A percentile compares a stretch with the other conserved stretches of the same genome.
Evolutionary conservation across 2,888 invertebrate genomes (phyloP).

Genomic region (Zhuqinia jingwanae): DNA sequence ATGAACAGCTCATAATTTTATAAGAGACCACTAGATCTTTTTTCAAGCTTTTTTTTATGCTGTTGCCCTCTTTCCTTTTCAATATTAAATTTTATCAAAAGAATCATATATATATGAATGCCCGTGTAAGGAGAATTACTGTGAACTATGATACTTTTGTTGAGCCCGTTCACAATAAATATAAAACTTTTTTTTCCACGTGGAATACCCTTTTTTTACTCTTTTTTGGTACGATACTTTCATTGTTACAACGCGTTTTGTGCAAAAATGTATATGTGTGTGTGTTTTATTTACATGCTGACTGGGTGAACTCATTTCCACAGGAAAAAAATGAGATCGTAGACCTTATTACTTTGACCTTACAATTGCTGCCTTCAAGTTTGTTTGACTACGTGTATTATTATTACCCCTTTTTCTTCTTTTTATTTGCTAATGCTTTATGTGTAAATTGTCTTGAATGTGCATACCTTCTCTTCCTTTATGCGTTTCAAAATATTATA

Average conservation of each 20-base stretch:
- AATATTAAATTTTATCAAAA: conserved; percentile 12
- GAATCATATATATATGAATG: conserved; percentile 6
- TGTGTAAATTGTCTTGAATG: conserved; percentile 20
- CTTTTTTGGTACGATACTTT: background rate
- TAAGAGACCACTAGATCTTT: too few species aligned
- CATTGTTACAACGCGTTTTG: background rate
- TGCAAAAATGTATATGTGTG: too few species aligned
- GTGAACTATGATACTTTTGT: background rate
- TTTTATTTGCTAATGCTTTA: background rate
- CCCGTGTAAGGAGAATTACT: too few species aligned
- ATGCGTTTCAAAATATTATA: background rate
- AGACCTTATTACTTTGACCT: conserved; percentile 45
- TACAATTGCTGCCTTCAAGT: conserved; percentile 32
- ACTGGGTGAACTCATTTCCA: conserved; percentile 26
- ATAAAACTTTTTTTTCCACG: background rate
- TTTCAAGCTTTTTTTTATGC: too few species aligned
- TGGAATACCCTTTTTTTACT: conserved; percentile 24
- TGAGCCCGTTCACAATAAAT: background rate
- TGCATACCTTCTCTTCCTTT: conserved; percentile 31
- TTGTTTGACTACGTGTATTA: conserved; percentile 30
- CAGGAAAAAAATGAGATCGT: conserved; percentile 31
- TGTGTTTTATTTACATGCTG: too few species aligned
- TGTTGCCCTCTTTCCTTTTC: background rate
- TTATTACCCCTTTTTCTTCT: conserved; percentile 9
- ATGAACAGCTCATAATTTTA: too few species aligned